Conservation (phyloP, 2,113 vertebrate genomes). For the Zootoca vivipara region DNA sequence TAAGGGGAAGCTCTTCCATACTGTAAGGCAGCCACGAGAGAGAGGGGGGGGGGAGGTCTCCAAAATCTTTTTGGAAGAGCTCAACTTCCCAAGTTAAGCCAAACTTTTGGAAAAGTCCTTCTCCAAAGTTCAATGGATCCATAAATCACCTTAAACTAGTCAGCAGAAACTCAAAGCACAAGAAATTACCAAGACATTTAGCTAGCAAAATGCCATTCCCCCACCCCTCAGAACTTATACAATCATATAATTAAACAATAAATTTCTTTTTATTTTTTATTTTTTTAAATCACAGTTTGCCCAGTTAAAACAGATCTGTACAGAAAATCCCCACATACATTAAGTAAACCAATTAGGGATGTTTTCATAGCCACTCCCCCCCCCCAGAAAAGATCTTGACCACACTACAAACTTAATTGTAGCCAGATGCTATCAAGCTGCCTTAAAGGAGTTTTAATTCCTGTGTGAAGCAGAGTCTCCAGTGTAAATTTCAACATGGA, state of each 20-base stretch:
- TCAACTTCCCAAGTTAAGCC: background rate
- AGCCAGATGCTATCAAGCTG: constrained; percentile 69
- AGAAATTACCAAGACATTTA: background rate
- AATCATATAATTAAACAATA: background rate
- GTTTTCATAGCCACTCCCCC: constrained; percentile 46
- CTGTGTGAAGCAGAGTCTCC: constrained; percentile 45
- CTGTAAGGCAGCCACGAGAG: background rate
- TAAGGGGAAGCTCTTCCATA: background rate
- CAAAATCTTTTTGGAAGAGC: background rate
- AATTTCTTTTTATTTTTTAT: background rate
- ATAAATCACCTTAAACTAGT: constrained; percentile 37
- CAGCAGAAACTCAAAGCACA: background rate
- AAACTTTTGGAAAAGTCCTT: background rate
- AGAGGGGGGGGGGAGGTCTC: background rate
- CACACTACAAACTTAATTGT: constrained; percentile 67
- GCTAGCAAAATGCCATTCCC: background rate
- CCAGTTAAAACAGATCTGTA: constrained; percentile 1
- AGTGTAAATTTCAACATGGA: constrained; percentile 18
- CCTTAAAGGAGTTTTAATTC: constrained; percentile 62
- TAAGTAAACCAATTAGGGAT: constrained; percentile 46
- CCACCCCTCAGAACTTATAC: constrained; percentile 23
- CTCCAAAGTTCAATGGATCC: constrained; percentile 1
- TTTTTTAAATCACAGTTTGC: background rate
- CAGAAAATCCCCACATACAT: constrained; percentile 41
- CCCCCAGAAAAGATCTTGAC: constrained; percentile 47